These are phyloP conservation scores for Panthera leo DNA, from an alignment of 2,113 vertebrate genomes.

Conservation along the genomic window DNA sequence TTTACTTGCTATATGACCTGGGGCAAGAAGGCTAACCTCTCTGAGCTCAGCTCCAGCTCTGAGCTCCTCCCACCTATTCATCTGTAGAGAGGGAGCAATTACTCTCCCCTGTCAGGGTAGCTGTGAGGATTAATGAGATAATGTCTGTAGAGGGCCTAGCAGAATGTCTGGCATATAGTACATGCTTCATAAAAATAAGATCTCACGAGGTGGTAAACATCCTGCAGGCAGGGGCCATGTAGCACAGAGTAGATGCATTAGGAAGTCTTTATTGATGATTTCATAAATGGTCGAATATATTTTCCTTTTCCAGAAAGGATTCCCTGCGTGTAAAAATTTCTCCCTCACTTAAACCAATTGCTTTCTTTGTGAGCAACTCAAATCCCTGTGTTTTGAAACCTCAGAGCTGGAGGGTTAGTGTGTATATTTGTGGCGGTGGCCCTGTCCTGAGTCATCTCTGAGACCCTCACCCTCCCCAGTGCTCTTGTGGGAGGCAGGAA, in stretches of 20 bases:
- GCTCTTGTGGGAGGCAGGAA: not conserved
- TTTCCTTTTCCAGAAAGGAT: not conserved
- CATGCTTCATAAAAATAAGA: not conserved
- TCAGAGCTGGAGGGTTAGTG: not conserved
- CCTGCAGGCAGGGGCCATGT: not conserved
- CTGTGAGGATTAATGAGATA: not conserved
- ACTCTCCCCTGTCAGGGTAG: not conserved
- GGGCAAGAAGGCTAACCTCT: not conserved
- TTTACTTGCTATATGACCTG: not conserved
- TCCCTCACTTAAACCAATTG: not conserved
- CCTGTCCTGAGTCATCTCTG: not conserved
- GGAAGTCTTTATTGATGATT: slow-evolving; percentile 22
- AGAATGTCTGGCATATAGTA: not conserved
- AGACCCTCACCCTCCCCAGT: not conserved
- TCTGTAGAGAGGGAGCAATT: not conserved
- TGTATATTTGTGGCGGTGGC: not conserved
- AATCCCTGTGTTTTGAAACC: not conserved
- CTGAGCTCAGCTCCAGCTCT: not conserved
- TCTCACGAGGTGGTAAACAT: not conserved
- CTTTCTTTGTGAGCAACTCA: not conserved
- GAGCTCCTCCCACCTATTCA: not conserved
- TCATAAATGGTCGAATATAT: not conserved
- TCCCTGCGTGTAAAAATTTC: not conserved
- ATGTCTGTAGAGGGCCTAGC: not conserved
- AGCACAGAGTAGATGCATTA: not conserved